Base-by-base conservation (phyloP, 2,888 invertebrate genomes). In the Elysia crispata region DNA sequence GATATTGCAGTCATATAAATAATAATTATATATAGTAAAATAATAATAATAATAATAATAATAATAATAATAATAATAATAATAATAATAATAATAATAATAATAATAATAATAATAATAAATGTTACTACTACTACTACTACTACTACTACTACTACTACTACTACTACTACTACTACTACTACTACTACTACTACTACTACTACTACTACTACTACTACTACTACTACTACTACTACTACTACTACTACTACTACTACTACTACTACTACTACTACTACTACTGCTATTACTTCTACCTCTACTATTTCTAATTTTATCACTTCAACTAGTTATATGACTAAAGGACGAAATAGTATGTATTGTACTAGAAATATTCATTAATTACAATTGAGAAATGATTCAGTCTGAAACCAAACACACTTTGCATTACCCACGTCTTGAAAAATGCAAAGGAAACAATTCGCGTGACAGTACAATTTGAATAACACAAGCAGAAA, bases 1-100 rank as follows among this genome's bases (percentile, higher is more conserved):
- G 41, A 25, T 41, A 70, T 13, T 41, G 15, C 1, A 70, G 41
- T 28, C 31, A 31, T 28, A 70, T 41, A 25, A 70, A 70, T 15
- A 70, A 70, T 13, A 70, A 70, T 28, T 33, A 33, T 5, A 31
- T 18, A 25, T 41, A 75, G 13, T 57, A 75, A 30, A 75, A 49
- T 75, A 49, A 30, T 75, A 60, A 30, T 54, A 54, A 75, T 30
- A 75, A 49, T 75, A 41, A 54, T 75, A 30, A 54, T 50, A 23
- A 60, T 60, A 49, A 69, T 69, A n/a, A 69, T 69, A 64, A 72
- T 72, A 23, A 72, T 5, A 49, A 72, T 49, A 13, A 11, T 49
- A 13, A 49, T 49, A 50, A 72, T 72, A 72, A 50, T 49, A 72
- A 49, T 72, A 72, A 50, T 23, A 49, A 72, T 30, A 25, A 72